phyloP scores from a whole-genome alignment of 1,140 invertebrate genomes.

The Drosophila truncata region DNA sequence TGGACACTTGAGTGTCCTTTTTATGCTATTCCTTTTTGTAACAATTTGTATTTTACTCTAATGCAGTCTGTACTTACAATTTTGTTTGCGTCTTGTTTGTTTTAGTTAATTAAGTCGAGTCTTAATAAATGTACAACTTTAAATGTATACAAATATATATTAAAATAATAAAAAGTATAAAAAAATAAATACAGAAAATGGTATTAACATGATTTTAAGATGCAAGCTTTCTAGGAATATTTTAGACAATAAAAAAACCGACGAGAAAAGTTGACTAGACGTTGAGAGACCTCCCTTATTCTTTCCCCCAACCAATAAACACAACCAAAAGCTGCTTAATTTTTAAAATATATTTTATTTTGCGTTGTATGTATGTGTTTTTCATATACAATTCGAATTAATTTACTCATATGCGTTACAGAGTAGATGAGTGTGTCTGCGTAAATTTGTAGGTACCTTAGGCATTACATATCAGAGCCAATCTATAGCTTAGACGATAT shows the following conservation, averaged over 20 bases:
- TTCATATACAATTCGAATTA: slow-evolving; percentile 69
- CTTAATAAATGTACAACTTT: slow-evolving; percentile 47
- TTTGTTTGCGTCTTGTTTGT: slow-evolving; percentile 34
- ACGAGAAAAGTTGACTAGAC: no score
- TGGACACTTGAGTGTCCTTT: slow-evolving; percentile 4
- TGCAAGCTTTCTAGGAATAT: background rate
- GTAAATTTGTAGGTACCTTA: slow-evolving; percentile 81
- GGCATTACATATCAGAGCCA: slow-evolving; percentile 77
- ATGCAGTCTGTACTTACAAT: slow-evolving; percentile 50
- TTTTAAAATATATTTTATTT: slow-evolving; percentile 84
- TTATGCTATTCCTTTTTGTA: slow-evolving; percentile 9
- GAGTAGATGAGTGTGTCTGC: slow-evolving; percentile 74
- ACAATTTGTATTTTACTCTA: slow-evolving; percentile 29
- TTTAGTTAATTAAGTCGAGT: slow-evolving; percentile 37
- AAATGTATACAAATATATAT: slow-evolving; percentile 40
- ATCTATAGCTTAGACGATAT: slow-evolving; percentile 50
- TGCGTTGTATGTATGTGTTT: slow-evolving; percentile 58
- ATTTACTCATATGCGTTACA: slow-evolving; percentile 52
- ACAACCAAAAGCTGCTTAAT: slow-evolving; percentile 2
- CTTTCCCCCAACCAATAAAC: no score
- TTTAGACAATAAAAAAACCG: background rate
- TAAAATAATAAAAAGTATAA: slow-evolving; percentile 25
- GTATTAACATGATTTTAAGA: background rate
- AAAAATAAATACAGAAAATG: background rate
- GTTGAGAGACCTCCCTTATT: no score